Base-by-base conservation (phyloP, 2,113 vertebrate species). In the Podarcis raffonei region DNA sequence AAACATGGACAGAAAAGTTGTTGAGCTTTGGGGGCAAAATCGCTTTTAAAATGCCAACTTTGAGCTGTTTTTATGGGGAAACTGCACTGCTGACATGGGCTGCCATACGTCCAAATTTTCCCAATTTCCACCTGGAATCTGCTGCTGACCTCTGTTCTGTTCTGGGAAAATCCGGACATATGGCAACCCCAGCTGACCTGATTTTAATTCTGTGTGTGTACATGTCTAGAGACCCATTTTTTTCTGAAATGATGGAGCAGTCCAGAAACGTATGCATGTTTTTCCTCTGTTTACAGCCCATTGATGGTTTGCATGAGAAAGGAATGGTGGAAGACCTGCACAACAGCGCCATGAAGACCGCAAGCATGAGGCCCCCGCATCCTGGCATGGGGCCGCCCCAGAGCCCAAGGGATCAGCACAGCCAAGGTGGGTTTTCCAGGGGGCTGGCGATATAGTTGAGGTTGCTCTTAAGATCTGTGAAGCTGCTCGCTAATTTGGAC, bases 341-440 rank as follows among this genome's bases (percentile, higher is more conserved):
- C 5, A 99, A 98, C 96, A 97, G 98, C 83, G 97, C 98, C 93
- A 98, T 99, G 98, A 99, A 99, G 96, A 97, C 96, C 48, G 95
- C 98, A 6, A 95, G 97, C 22, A 98, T 99, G 98, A 96, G 99
- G 89, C 97, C 99, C 27, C 97, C 99, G 78, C 99, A 98, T 90
- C 98, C 98, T 68, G 99, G 98, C 90, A 99, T 99, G 98, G 99
- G 98, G 18, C 99, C 99, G 72, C 98, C 99, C 57, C 99, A 99
- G 95, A 99, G 99, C 95, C 99, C 99, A 0, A 98, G 99, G 98
- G 99, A 99, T 94, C 99, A 99, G 82, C 99, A 99, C 95, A 98
- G 98, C 94, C 99, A 99, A 98, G 99, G 99, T 99, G 96, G 88
- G 91, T 95, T 87, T 87, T 75, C 35, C 11, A 53, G 11, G 9